phyloP scores from a whole-genome alignment of 2,113 vertebrate species.

The Lucifuga dentata region DNA sequence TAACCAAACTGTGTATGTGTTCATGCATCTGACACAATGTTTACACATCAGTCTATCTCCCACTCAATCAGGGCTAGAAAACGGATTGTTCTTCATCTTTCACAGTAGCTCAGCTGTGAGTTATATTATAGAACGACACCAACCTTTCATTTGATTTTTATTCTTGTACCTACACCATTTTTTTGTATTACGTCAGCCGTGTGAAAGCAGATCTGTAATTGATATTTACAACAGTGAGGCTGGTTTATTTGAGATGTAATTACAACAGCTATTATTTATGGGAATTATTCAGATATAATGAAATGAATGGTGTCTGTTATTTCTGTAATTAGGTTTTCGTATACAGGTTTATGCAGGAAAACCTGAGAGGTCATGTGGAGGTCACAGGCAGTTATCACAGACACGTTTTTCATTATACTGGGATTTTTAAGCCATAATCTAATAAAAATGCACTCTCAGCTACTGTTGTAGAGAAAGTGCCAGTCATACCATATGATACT shows the following conservation, averaged over 20 bases:
- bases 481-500: too few relatives aligned
- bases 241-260: constrained; percentile 25
- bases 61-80: constrained; percentile 68
- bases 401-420: too few relatives aligned
- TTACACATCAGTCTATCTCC: constrained; percentile 57
- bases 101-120: constrained; percentile 34
- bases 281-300: neutral
- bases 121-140: constrained; percentile 34
- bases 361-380: neutral
- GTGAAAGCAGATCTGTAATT: constrained; percentile 62
- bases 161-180: constrained; percentile 55
- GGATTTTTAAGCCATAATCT: neutral
- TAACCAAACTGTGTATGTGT: neutral
- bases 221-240: constrained; percentile 56
- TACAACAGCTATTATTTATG: constrained; percentile 12
- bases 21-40: constrained; percentile 15
- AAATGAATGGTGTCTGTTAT: neutral
- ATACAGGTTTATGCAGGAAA: neutral
- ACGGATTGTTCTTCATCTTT: constrained; percentile 69
- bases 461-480: neutral
- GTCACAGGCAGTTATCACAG: neutral
- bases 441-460: neutral
- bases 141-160: constrained; percentile 22
- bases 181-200: constrained; percentile 49
- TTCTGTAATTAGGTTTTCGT: neutral